These are phyloP conservation scores for Iphiclides podalirius DNA, from an alignment of 2,888 invertebrate species.

Conservation along the genomic window DNA sequence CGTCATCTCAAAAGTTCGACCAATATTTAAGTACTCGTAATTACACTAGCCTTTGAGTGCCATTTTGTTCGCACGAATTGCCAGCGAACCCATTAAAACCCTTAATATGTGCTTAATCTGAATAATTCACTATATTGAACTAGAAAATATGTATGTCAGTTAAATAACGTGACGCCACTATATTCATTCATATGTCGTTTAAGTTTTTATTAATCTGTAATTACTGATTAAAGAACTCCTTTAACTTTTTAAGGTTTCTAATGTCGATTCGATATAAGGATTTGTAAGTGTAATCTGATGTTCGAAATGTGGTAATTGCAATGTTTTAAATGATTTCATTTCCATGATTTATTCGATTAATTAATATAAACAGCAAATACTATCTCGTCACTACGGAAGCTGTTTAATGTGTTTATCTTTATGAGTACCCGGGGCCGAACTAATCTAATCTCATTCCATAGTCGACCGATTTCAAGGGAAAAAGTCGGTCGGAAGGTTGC, in stretches of 20 bases:
- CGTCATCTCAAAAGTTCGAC: conserved; percentile 24
- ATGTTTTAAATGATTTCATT: no score
- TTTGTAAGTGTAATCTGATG: no score
- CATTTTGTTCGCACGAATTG: conserved; percentile 22
- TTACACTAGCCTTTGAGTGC: conserved; percentile 20
- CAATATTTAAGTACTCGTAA: conserved; percentile 23
- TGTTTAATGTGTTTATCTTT: no score
- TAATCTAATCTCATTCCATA: conserved; percentile 4
- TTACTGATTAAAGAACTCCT: no score
- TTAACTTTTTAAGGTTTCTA: no score
- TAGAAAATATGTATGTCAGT: conserved; percentile 9
- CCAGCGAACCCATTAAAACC: conserved; percentile 18
- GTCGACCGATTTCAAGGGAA: neutral
- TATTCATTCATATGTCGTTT: neutral
- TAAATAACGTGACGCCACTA: neutral
- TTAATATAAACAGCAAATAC: no score
- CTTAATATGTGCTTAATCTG: conserved; percentile 5
- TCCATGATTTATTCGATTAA: no score
- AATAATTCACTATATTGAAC: conserved; percentile 9
- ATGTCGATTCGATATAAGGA: no score
- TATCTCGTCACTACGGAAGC: no score
- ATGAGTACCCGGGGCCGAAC: no score
- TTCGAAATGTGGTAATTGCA: no score
- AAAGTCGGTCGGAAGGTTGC: conserved; percentile 9
- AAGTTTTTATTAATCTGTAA: no score